Conservation (phyloP, 2,113 vertebrate species). For the Rousettus leschenaultii region DNA sequence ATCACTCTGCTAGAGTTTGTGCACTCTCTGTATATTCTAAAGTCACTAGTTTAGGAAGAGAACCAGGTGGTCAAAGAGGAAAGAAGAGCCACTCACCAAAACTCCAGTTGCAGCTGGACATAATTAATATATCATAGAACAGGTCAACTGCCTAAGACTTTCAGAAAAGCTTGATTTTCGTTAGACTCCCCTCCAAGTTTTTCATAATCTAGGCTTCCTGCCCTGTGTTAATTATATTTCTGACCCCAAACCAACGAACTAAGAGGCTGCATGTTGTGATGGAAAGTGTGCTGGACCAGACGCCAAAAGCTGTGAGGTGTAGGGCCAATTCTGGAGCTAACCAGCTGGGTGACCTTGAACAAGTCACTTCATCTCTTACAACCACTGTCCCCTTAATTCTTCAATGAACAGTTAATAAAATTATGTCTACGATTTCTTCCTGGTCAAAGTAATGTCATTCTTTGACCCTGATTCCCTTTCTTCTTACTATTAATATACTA, state of each 20-base stretch:
- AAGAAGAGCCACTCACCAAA: not conserved
- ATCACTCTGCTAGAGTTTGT: not conserved
- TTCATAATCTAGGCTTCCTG: conserved; percentile 65
- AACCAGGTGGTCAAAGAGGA: conserved; percentile 1
- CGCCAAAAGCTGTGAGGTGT: conserved; percentile 50
- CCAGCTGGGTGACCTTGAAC: conserved; percentile 66
- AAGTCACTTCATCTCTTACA: conserved; percentile 24
- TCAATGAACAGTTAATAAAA: not conserved
- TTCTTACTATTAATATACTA: not conserved
- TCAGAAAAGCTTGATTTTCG: conserved; percentile 50
- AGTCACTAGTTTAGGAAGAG: not conserved
- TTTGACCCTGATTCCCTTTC: not conserved
- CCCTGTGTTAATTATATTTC: conserved; percentile 66
- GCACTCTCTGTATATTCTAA: not conserved
- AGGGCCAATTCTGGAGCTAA: conserved; percentile 53
- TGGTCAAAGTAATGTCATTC: not conserved
- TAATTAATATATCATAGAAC: not conserved
- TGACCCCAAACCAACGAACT: conserved; percentile 67
- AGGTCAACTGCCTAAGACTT: conserved; percentile 15
- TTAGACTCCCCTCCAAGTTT: conserved; percentile 44
- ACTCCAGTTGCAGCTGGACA: not conserved
- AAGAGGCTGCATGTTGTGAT: conserved; percentile 61
- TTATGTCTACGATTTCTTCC: not conserved
- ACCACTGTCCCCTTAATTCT: not conserved
- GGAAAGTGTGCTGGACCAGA: conserved; percentile 31